Evolutionary conservation across 2,113 vertebrate genomes (phyloP), one percentile per base, ranked within the genome.

Genomic region (Tragelaphus scriptus): DNA sequence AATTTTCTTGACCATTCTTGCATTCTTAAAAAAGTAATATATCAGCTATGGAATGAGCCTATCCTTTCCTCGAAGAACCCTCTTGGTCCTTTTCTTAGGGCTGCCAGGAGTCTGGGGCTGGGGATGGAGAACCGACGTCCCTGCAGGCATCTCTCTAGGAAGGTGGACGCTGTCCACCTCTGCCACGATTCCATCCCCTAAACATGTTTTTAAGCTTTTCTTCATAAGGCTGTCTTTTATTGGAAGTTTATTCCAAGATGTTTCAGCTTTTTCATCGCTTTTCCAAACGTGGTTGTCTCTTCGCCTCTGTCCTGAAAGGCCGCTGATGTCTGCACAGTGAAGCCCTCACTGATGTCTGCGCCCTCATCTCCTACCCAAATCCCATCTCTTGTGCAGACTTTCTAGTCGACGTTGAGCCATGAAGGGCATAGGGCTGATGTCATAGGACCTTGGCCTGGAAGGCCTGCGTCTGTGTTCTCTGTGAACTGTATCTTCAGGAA

Each of bases 51-150:
- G 65, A 51, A 8, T 90, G 32, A 51, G 63, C 13, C 19, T 26
- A 2, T 16, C 36, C 14, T 10, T 17, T 16, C 55, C 85, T 36
- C 79, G 4, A 14, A 28, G 55, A 47, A 47, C 16, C 49, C 80
- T 65, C n/a, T 14, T 32, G 17, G 21, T 8, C 6, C 56, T 65
- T 47, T 7, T 6, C 49, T 7, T 4, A 58, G 58, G 56, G n/a
- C 13, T 6, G 4, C 1, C 0, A 90, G 53, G 63, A 23, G 10
- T 25, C 93, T 21, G 30, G 59, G 9, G 13, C 47, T 5, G 2
- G 2, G 2, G 15, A 15, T 3, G 49, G 25, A 32, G 17, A 10
- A 16, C 16, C 0, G 0, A 2, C 1, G 0, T 5, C 6, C 36
- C 49, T 7, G 9, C 3, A 36, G 30, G 26, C 9, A 3, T 63